Percentiles rank a stretch among this genome's conserved stretches.
These are phyloP conservation scores for Mythimna pallens DNA, from an alignment of 2,888 invertebrate species.

Conservation along the genomic window DNA sequence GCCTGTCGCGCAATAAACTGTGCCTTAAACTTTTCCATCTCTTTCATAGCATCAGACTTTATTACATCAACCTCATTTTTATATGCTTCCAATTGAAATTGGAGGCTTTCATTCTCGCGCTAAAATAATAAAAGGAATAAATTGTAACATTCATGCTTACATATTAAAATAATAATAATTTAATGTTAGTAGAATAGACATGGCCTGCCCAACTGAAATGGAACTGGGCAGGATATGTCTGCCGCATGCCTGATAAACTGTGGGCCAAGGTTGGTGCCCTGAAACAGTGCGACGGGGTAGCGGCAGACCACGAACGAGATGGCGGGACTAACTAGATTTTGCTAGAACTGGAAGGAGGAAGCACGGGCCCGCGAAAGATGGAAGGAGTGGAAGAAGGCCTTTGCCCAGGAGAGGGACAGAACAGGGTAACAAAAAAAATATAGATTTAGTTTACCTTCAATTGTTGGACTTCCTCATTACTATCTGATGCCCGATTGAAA, in stretches of 20 bases:
- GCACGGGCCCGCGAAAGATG: no score
- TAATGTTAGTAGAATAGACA: no score
- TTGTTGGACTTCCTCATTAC: constrained; percentile 76
- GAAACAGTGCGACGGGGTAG: no score
- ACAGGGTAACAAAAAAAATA: background rate
- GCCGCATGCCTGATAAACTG: no score
- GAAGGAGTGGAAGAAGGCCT: no score
- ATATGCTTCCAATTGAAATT: constrained; percentile 97
- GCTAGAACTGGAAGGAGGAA: no score
- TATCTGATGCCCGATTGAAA: constrained; percentile 68
- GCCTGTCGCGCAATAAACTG: constrained; percentile 93
- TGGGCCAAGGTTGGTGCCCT: no score
- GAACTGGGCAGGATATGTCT: no score
- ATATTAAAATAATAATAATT: background rate
- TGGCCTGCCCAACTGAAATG: no score
- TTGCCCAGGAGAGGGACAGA: no score
- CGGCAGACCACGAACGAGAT: no score
- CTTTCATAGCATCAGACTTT: constrained; percentile 94
- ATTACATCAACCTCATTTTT: constrained; percentile 98
- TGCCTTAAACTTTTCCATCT: constrained; percentile 94
- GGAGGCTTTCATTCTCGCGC: constrained; percentile 97
- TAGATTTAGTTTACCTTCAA: constrained; percentile 77
- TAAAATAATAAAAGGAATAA: constrained; percentile 70
- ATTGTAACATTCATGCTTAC: background rate
- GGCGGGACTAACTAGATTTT: no score